These are phyloP conservation scores for Siderastrea radians DNA, from an alignment of 92 coral and sea anemone genomes.

Conservation along the genomic window DNA sequence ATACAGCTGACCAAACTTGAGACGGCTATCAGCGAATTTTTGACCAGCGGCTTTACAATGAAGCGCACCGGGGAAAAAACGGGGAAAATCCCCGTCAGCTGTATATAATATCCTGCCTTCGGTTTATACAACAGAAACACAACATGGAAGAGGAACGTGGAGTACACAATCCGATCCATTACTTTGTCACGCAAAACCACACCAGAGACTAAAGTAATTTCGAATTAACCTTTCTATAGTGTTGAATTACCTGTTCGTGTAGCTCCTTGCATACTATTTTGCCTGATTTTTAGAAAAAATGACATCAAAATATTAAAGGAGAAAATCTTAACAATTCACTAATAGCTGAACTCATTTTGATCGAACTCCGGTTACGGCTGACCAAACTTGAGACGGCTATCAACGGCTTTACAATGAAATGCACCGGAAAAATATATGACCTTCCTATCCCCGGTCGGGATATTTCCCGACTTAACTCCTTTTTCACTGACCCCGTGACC, in stretches of 20 bases:
- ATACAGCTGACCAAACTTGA: conserved; percentile 40
- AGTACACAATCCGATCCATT: neutral
- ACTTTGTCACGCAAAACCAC: neutral
- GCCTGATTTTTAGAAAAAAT: neutral
- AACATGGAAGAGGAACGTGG: neutral
- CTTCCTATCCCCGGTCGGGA: neutral
- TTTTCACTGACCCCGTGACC: no score
- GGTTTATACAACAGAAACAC: no score
- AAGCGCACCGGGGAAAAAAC: no score
- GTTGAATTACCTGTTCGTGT: conserved; percentile 5
- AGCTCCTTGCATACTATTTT: neutral
- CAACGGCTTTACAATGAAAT: neutral
- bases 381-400: conserved; percentile 25
- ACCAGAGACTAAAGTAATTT: neutral
- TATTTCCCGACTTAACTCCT: neutral
- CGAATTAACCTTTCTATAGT: neutral
- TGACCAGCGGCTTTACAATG: neutral
- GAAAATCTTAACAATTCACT: neutral
- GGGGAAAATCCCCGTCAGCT: no score
- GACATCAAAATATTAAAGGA: neutral
- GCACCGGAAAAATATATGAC: neutral
- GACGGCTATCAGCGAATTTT: neutral
- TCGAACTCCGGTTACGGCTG: conserved; percentile 56
- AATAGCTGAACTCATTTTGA: conserved; percentile 30
- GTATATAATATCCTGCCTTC: no score